Evolutionary conservation across 2,888 invertebrate species (phyloP).

Genomic region (Germaria angustata): DNA sequence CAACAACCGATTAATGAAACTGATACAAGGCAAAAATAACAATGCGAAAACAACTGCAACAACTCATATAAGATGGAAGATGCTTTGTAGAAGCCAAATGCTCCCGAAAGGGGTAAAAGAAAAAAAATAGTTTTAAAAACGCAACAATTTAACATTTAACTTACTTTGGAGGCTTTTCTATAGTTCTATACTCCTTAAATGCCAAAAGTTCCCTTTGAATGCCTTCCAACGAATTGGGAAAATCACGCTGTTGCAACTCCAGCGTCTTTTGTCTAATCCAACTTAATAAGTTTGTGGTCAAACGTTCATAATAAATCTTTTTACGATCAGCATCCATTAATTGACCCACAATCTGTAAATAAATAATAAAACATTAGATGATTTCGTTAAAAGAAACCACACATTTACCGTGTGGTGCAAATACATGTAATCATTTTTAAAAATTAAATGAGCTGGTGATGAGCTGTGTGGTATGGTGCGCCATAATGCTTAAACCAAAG

Average conservation of each 20-base stretch:
- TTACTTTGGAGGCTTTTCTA: slow-evolving; percentile 98
- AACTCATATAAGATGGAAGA: too few species aligned
- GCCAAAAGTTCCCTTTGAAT: slow-evolving; percentile 93
- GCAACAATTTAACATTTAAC: slow-evolving; percentile 74
- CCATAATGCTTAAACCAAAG: too few species aligned
- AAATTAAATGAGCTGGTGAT: too few species aligned
- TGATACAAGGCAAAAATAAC: too few species aligned
- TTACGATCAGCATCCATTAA: slow-evolving; percentile 97
- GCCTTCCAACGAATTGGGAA: slow-evolving; percentile 96
- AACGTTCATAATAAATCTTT: slow-evolving; percentile 92
- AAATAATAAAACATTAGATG: not conserved
- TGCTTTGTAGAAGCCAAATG: too few species aligned
- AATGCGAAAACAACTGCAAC: too few species aligned
- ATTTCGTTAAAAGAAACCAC: not conserved
- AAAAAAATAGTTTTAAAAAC: too few species aligned
- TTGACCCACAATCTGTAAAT: slow-evolving; percentile 93
- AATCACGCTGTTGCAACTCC: slow-evolving; percentile 90
- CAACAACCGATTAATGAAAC: too few species aligned
- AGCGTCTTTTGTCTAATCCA: slow-evolving; percentile 95
- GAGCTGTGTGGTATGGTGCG: too few species aligned
- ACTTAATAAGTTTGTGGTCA: slow-evolving; percentile 91
- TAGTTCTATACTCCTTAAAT: slow-evolving; percentile 97
- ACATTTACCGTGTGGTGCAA: too few species aligned
- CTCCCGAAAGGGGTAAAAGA: too few species aligned
- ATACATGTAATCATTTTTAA: too few species aligned